A percentile compares a stretch with the other conserved stretches of the same genome.
Evolutionary conservation across 2,888 invertebrate genomes (phyloP).

Genomic region (Tethea ocularis): DNA sequence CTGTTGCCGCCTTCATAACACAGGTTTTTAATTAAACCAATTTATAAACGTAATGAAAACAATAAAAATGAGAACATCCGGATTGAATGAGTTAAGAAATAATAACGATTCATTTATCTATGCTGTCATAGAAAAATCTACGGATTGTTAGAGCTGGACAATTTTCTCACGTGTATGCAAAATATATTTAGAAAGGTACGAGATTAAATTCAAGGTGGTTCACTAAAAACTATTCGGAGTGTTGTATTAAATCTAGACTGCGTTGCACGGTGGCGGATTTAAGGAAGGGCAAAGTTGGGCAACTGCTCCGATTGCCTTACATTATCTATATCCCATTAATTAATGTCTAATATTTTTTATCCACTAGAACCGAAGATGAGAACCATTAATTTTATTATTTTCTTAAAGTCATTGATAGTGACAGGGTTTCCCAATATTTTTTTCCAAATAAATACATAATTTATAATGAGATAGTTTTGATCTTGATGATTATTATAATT

Average conservation of each 20-base stretch:
- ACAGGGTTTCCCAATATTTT: too few relatives aligned
- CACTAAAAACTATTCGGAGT: constrained; percentile 27
- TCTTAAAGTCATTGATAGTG: too few relatives aligned
- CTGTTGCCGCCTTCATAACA: neutral
- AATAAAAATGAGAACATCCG: constrained; percentile 10
- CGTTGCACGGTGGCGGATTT: neutral
- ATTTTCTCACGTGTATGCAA: constrained; percentile 53
- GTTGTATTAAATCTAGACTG: neutral
- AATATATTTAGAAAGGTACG: constrained; percentile 65
- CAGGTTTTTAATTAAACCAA: constrained; percentile 1
- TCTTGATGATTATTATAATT: too few relatives aligned
- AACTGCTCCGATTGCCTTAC: constrained; percentile 15
- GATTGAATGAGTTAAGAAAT: neutral
- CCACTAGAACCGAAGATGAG: too few relatives aligned
- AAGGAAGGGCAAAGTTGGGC: constrained; percentile 14
- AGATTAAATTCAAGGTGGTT: constrained; percentile 64
- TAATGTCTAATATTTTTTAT: neutral
- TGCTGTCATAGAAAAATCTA: constrained; percentile 2
- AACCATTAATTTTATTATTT: too few relatives aligned
- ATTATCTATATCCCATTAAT: neutral
- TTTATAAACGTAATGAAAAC: constrained; percentile 9
- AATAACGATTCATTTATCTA: neutral
- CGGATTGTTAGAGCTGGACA: constrained; percentile 8
- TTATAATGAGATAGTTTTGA: too few relatives aligned
- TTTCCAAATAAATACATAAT: too few relatives aligned